These are phyloP conservation scores for Pampusana beccarii DNA, from an alignment of 2,113 vertebrate genomes.

Conservation along the genomic window DNA sequence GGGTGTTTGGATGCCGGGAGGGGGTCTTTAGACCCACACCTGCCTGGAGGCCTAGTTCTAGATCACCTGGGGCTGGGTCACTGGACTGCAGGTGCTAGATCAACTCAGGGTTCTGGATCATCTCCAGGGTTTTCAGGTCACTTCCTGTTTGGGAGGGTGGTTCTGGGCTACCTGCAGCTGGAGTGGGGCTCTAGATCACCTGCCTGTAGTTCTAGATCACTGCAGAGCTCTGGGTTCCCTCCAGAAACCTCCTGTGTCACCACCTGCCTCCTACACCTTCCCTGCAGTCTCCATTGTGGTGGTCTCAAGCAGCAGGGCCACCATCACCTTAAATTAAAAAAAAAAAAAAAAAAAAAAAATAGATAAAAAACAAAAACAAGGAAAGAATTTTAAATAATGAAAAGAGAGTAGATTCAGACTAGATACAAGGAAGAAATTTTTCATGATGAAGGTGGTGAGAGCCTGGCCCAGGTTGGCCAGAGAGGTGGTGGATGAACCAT, in stretches of 20 bases:
- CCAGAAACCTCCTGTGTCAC: neutral
- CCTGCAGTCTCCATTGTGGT: fast-evolving
- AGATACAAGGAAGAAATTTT: too few relatives aligned
- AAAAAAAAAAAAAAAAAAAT: too few relatives aligned
- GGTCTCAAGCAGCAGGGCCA: fast-evolving
- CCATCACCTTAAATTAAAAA: neutral
- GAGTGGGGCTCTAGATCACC: neutral
- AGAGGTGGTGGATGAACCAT: too few relatives aligned
- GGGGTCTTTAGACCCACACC: neutral
- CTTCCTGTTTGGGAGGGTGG: too few relatives aligned
- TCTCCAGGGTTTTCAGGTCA: neutral
- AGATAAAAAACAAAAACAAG: too few relatives aligned
- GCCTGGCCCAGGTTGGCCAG: too few relatives aligned
- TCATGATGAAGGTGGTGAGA: too few relatives aligned
- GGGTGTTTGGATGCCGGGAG: neutral
- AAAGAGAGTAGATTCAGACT: too few relatives aligned
- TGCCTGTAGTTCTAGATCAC: fast-evolving
- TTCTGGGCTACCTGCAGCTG: neutral
- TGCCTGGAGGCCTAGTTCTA: neutral
- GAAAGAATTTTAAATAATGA: too few relatives aligned
- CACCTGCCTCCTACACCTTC: fast-evolving
- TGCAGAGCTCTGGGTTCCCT: neutral
- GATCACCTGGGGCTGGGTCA: neutral
- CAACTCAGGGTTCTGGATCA: neutral
- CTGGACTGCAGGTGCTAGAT: neutral